Percentiles rank a stretch among this genome's conserved stretches.
These are phyloP conservation scores for Lasiommata megera DNA, from an alignment of 2,888 invertebrate genomes.

Conservation along the genomic window DNA sequence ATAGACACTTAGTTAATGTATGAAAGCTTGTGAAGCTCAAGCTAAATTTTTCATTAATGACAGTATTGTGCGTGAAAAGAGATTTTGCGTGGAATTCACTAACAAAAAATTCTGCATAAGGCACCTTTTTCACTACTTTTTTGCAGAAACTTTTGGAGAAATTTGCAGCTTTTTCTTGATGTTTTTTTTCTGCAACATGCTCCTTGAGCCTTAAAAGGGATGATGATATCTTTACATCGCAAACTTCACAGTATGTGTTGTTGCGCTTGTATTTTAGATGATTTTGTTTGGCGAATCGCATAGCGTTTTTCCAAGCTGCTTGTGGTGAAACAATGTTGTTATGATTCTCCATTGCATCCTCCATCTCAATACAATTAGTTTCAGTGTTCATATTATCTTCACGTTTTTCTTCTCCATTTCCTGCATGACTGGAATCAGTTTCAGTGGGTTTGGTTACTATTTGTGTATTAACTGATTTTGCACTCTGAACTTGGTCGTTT, in stretches of 20 bases:
- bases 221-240: constrained; percentile 39
- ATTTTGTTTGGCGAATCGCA: constrained; percentile 37
- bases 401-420: neutral
- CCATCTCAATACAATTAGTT: neutral
- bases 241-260: constrained; percentile 39
- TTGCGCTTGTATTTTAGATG: constrained; percentile 37
- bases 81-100: neutral
- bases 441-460: neutral
- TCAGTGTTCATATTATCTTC: neutral
- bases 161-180: constrained; percentile 33
- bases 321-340: constrained; percentile 3
- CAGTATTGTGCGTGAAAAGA: neutral
- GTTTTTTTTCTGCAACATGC: constrained; percentile 42
- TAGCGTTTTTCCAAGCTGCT: constrained; percentile 19
- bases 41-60: constrained; percentile 43
- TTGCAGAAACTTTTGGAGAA: neutral
- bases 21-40: constrained; percentile 32
- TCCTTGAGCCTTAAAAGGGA: constrained; percentile 42
- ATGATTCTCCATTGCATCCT: neutral
- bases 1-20: no score
- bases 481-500: neutral
- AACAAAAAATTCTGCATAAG: constrained; percentile 5
- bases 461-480: neutral
- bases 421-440: neutral
- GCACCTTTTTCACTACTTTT: neutral